Evolutionary conservation across 2,113 vertebrate genomes (phyloP).

Genomic region (Saimiri boliviensis): DNA sequence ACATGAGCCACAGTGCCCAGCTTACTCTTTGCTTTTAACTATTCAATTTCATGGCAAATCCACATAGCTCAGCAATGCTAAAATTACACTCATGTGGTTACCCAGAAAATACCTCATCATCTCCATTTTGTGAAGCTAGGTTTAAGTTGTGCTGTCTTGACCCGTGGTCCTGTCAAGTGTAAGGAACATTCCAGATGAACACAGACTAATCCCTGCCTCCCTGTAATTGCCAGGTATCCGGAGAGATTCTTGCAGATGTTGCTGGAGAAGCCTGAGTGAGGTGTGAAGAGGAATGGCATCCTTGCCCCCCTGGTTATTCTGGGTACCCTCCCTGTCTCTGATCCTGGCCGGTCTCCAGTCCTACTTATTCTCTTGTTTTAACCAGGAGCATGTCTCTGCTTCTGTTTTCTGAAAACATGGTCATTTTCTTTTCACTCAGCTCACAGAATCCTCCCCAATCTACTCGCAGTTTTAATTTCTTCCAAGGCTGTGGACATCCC

Average conservation of each 20-base stretch:
- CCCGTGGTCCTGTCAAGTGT: not conserved
- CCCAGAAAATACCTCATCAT: not conserved
- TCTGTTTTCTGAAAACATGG: constrained; percentile 22
- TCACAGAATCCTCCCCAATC: constrained; percentile 17
- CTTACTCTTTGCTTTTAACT: constrained; percentile 74
- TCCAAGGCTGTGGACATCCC: not conserved
- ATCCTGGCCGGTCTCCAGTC: not conserved
- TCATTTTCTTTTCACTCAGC: constrained; percentile 11
- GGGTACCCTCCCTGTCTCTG: not conserved
- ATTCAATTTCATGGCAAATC: constrained; percentile 61
- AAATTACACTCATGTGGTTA: not conserved
- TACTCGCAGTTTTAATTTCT: constrained; percentile 37
- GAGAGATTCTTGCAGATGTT: constrained; percentile 26
- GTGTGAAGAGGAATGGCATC: not conserved
- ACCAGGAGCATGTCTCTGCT: not conserved
- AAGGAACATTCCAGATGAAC: not conserved
- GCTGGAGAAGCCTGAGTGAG: not conserved
- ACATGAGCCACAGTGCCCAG: too few relatives aligned
- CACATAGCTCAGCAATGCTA: constrained; percentile 33
- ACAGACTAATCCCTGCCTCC: not conserved
- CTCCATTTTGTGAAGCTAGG: constrained; percentile 2
- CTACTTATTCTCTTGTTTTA: not conserved
- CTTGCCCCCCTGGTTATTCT: not conserved
- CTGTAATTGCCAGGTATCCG: not conserved
- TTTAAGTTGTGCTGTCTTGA: not conserved